phyloP scores from a whole-genome alignment of 2,888 invertebrate genomes.

The Myathropa florea region DNA sequence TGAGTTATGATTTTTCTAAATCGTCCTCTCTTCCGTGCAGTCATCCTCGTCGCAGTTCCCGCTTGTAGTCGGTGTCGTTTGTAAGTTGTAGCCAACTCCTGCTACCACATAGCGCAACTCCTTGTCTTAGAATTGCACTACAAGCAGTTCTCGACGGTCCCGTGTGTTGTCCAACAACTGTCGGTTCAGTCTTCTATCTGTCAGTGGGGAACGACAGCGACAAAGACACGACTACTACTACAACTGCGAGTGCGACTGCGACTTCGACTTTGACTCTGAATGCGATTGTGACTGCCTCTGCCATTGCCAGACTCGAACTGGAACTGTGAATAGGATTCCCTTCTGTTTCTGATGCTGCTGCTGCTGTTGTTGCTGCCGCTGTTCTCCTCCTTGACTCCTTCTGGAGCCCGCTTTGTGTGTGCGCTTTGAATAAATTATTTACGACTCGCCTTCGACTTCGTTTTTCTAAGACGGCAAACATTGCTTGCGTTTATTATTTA shows the following conservation, averaged over 20 bases:
- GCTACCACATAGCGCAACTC: slow-evolving; percentile 1
- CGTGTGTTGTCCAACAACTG: slow-evolving; percentile 57
- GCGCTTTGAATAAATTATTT: slow-evolving; percentile 68
- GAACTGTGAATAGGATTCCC: neutral
- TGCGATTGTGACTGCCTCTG: neutral
- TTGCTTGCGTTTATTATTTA: slow-evolving; percentile 70
- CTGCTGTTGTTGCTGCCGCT: neutral
- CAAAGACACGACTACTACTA: neutral
- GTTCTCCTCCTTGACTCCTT: neutral
- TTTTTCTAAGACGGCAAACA: slow-evolving; percentile 60
- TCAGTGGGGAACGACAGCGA: slow-evolving; percentile 21
- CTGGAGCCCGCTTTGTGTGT: slow-evolving; percentile 31
- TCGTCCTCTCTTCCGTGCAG: slow-evolving; percentile 40
- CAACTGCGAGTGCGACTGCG: neutral
- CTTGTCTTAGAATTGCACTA: slow-evolving; percentile 40
- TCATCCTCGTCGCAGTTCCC: neutral
- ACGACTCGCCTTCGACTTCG: slow-evolving; percentile 54
- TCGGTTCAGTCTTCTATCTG: slow-evolving; percentile 44
- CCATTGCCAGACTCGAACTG: slow-evolving; percentile 11
- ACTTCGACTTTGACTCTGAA: too few species aligned
- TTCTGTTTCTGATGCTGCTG: neutral
- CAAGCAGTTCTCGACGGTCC: neutral
- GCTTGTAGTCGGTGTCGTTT: slow-evolving; percentile 40
- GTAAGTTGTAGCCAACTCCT: slow-evolving; percentile 7
- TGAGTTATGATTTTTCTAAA: slow-evolving; percentile 70